Evolutionary conservation across 2,113 vertebrate genomes (phyloP).

Genomic region (Scopus umbretta): DNA sequence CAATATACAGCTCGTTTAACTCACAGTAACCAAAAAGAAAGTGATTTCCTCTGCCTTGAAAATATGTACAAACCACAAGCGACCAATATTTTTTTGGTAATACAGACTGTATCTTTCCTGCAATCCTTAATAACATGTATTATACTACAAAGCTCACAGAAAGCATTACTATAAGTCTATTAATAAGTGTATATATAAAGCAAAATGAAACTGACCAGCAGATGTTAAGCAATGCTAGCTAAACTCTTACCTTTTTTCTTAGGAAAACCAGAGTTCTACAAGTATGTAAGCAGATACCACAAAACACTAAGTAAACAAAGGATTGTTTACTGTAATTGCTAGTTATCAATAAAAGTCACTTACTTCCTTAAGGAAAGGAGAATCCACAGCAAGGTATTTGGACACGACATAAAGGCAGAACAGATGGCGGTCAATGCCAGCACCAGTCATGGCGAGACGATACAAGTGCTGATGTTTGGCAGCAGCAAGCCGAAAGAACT

Average conservation of each 20-base stretch:
- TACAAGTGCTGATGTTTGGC: conserved; percentile 89
- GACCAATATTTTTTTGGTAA: background rate
- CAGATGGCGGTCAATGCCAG: conserved; percentile 93
- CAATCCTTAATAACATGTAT: background rate
- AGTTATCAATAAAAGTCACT: background rate
- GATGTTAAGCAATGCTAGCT: background rate
- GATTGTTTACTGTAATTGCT: background rate
- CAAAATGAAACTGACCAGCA: background rate
- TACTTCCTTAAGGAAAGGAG: conserved; percentile 93
- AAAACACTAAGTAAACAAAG: background rate
- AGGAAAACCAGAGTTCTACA: background rate
- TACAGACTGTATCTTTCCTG: background rate
- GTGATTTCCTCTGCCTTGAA: background rate
- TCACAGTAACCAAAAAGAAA: background rate
- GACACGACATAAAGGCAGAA: conserved; percentile 98
- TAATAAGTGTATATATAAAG: background rate
- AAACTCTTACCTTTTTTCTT: background rate
- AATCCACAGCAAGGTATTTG: conserved; percentile 93
- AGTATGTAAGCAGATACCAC: background rate
- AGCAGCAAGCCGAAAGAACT: conserved; percentile 76
- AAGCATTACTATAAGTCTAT: background rate
- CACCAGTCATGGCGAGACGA: conserved; percentile 89
- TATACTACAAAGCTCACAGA: background rate
- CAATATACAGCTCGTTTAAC: background rate
- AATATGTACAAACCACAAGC: background rate